These are phyloP conservation scores for Psilopogon haemacephalus DNA, from an alignment of 2,113 vertebrate species.

Conservation along the genomic window DNA sequence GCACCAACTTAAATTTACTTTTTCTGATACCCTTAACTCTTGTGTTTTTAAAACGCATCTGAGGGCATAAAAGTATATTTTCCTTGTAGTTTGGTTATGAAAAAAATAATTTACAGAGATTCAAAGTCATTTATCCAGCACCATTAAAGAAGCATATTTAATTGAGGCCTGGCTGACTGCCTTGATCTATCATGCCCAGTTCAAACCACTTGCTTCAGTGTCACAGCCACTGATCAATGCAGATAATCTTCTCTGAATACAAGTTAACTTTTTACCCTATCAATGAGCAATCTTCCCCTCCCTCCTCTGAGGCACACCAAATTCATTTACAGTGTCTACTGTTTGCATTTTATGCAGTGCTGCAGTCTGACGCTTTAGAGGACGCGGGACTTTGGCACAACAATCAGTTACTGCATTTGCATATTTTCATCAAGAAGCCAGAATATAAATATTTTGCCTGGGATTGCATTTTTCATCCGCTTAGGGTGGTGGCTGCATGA, in stretches of 20 bases:
- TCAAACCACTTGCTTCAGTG: background rate
- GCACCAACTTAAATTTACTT: background rate
- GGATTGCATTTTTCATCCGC: background rate
- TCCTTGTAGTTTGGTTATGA: background rate
- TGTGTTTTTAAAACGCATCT: background rate
- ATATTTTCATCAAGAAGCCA: background rate
- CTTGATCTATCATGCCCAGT: background rate
- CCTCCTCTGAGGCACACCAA: background rate
- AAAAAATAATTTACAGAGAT: background rate
- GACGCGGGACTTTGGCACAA: background rate
- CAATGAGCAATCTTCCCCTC: background rate
- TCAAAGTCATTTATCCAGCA: background rate
- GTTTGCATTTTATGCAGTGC: background rate
- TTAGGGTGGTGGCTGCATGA: background rate
- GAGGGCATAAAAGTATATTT: background rate
- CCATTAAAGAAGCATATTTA: background rate
- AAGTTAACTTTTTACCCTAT: background rate
- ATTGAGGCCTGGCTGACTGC: background rate
- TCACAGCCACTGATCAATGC: background rate
- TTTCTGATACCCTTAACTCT: background rate
- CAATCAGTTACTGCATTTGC: background rate
- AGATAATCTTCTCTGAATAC: background rate
- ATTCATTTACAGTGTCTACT: background rate
- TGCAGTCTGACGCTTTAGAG: background rate
- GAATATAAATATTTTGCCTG: background rate